Evolutionary conservation across 1,140 invertebrate species (phyloP).

Genomic region (Drosophila cardini): DNA sequence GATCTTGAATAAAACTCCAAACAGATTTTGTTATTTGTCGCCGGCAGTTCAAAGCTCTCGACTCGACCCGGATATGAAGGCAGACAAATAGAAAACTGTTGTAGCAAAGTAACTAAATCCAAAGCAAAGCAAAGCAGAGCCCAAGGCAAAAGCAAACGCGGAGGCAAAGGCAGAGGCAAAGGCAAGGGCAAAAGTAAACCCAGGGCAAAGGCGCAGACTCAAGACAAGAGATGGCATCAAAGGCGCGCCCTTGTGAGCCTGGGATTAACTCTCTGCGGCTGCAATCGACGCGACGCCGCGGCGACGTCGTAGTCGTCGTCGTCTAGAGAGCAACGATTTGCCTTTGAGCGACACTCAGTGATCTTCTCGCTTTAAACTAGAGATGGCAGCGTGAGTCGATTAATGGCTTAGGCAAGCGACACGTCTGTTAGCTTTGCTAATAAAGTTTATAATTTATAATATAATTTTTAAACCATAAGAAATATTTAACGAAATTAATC

Average conservation of each 20-base stretch:
- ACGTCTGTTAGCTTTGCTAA: no score
- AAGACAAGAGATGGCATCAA: constrained; percentile 49
- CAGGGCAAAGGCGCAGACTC: constrained; percentile 1
- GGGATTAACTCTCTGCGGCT: constrained; percentile 1
- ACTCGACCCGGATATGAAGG: constrained; percentile 40
- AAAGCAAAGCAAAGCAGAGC: constrained; percentile 35
- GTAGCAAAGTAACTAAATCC: constrained; percentile 8
- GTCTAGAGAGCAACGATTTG: constrained; percentile 24
- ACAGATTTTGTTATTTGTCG: constrained; percentile 1
- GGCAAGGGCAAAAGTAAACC: background rate
- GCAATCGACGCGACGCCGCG: constrained; percentile 6
- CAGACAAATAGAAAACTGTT: constrained; percentile 48
- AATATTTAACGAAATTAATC: no score
- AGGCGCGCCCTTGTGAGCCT: constrained; percentile 49
- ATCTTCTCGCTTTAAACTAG: constrained; percentile 18
- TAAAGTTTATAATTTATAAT: no score
- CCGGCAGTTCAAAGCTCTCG: constrained; percentile 46
- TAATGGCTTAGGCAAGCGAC: background rate
- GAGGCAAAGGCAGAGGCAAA: constrained; percentile 11
- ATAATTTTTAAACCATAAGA: no score
- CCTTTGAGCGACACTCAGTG: constrained; percentile 26
- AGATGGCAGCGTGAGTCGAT: constrained; percentile 29
- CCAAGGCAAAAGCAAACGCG: constrained; percentile 19
- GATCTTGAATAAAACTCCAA: constrained; percentile 21
- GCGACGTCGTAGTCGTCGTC: constrained; percentile 2